These are phyloP conservation scores for Lateolabrax maculatus DNA, from an alignment of 2,797 vertebrate species.

Conservation along the genomic window DNA sequence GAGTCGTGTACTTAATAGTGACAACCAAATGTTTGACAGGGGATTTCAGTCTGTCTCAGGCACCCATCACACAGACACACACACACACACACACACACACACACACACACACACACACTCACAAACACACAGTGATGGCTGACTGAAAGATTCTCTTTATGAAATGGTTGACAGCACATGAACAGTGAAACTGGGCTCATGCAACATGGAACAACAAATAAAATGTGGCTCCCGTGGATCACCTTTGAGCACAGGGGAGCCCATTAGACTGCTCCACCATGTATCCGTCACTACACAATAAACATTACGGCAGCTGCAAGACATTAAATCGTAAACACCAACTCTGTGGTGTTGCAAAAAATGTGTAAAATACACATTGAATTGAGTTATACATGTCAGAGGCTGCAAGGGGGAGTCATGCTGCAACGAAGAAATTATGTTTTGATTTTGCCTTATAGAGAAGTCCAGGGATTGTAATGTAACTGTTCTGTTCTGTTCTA, in stretches of 20 bases:
- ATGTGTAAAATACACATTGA: background rate
- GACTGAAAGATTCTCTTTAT: slow-evolving; percentile 49
- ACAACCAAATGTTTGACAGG: slow-evolving; percentile 32
- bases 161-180: slow-evolving; percentile 23
- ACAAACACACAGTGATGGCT: slow-evolving; percentile 11
- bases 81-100: slow-evolving; percentile 2
- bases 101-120: background rate
- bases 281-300: slow-evolving; percentile 24
- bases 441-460: background rate
- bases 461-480: background rate
- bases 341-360: slow-evolving; percentile 7
- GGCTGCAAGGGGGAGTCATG: background rate
- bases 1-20: slow-evolving; percentile 40
- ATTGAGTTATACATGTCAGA: background rate
- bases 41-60: slow-evolving; percentile 9
- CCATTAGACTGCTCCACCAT: background rate
- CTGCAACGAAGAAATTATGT: background rate
- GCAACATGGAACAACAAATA: slow-evolving; percentile 50
- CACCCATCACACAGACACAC: too few relatives aligned
- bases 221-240: slow-evolving; percentile 26
- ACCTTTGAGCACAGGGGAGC: slow-evolving; percentile 13
- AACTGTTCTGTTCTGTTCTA: background rate
- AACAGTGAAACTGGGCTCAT: slow-evolving; percentile 10
- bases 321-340: slow-evolving; percentile 14
- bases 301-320: slow-evolving; percentile 37